Evolutionary conservation across 2,113 vertebrate genomes (phyloP).

Genomic region (Sinosuthora webbiana): DNA sequence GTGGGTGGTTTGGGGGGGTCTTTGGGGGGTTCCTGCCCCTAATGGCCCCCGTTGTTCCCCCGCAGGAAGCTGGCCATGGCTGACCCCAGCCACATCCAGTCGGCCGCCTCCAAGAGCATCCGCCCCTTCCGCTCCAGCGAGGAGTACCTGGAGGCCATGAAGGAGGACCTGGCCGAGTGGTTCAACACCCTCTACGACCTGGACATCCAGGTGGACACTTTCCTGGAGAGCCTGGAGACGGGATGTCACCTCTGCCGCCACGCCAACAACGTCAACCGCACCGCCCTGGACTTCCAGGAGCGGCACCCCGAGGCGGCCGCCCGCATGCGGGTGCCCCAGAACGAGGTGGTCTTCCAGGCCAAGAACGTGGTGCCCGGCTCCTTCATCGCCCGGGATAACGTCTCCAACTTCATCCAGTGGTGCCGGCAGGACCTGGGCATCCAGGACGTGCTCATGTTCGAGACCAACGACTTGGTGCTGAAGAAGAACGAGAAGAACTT

Average conservation of each 20-base stretch:
- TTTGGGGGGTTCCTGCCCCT: background rate
- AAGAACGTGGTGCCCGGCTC: conserved; percentile 84
- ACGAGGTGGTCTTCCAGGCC: conserved; percentile 87
- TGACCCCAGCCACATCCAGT: conserved; percentile 73
- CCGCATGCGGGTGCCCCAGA: conserved; percentile 74
- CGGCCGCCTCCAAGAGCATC: conserved; percentile 80
- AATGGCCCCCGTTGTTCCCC: fast-evolving
- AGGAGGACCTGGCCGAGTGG: conserved; percentile 84
- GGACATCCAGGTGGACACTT: conserved; percentile 75
- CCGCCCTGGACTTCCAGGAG: conserved; percentile 68
- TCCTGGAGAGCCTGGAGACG: conserved; percentile 75
- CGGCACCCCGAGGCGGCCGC: conserved; percentile 74
- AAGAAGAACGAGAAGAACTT: conserved; percentile 95
- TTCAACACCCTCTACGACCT: conserved; percentile 78
- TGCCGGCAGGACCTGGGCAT: conserved; percentile 91
- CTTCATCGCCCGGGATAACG: conserved; percentile 91
- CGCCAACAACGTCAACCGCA: conserved; percentile 77
- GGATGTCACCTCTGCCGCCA: conserved; percentile 77
- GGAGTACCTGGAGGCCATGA: conserved; percentile 85
- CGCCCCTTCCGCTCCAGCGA: conserved; percentile 80
- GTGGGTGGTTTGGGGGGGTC: background rate
- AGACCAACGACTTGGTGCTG: conserved; percentile 95
- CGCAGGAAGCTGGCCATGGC: conserved; percentile 54
- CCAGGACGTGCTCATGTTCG: conserved; percentile 96
- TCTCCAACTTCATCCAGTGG: conserved; percentile 97